Percentiles rank a stretch among this genome's conserved stretches.
These are phyloP conservation scores for Cheilosia variabilis DNA, from an alignment of 2,888 invertebrate species.

Conservation along the genomic window DNA sequence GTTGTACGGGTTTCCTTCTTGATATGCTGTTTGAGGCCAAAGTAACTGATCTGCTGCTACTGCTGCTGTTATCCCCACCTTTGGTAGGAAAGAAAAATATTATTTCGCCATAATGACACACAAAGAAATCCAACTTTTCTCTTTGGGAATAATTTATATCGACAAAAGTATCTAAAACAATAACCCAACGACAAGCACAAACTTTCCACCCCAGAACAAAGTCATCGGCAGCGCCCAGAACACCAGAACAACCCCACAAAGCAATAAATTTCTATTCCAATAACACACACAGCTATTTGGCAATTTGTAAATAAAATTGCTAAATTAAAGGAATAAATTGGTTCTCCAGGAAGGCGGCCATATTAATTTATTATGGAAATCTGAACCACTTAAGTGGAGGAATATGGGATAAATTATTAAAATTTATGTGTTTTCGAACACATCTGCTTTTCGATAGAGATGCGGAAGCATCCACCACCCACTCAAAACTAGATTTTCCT, in stretches of 20 bases:
- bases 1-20: slow-evolving; percentile 34
- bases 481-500: slow-evolving; percentile 24
- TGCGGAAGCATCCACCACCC: neutral
- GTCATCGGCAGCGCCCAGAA: slow-evolving; percentile 42
- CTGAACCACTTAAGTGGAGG: slow-evolving; percentile 83
- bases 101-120: slow-evolving; percentile 72
- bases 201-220: slow-evolving; percentile 47
- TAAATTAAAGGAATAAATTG: slow-evolving; percentile 82
- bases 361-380: slow-evolving; percentile 83
- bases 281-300: slow-evolving; percentile 72
- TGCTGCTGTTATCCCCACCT: slow-evolving; percentile 2
- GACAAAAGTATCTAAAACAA: slow-evolving; percentile 74
- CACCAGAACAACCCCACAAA: slow-evolving; percentile 48
- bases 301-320: slow-evolving; percentile 82
- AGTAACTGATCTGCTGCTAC: neutral
- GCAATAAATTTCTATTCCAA: slow-evolving; percentile 75
- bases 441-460: slow-evolving; percentile 66
- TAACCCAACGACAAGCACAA: slow-evolving; percentile 71
- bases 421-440: slow-evolving; percentile 81
- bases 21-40: slow-evolving; percentile 13
- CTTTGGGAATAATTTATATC: slow-evolving; percentile 70
- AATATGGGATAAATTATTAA: slow-evolving; percentile 82
- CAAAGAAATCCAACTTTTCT: slow-evolving; percentile 72
- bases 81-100: slow-evolving; percentile 42
- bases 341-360: slow-evolving; percentile 68